A percentile compares a stretch with the other conserved stretches of the same genome.
These are phyloP conservation scores for Alentia gelatinosa DNA, from an alignment of 2,888 invertebrate species.

Conservation along the genomic window DNA sequence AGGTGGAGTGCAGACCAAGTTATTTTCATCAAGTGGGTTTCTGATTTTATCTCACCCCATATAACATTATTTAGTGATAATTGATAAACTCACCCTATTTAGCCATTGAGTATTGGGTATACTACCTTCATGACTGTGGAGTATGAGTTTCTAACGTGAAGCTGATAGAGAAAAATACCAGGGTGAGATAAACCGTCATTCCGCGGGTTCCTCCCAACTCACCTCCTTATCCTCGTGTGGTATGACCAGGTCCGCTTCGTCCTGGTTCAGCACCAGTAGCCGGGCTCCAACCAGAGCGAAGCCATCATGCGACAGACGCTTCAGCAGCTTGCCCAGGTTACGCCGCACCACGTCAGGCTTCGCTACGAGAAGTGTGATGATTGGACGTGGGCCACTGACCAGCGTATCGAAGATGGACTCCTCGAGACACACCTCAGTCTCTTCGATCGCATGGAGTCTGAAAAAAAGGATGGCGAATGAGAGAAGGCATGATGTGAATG, in stretches of 20 bases:
- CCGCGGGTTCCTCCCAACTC: conserved; percentile 3
- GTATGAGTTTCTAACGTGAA: too few relatives aligned
- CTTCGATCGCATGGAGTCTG: neutral
- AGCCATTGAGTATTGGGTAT: too few relatives aligned
- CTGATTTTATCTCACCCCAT: too few relatives aligned
- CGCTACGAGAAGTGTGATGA: conserved; percentile 73
- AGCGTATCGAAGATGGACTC: conserved; percentile 74
- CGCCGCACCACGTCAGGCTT: conserved; percentile 73
- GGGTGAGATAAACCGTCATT: too few relatives aligned
- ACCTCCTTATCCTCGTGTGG: conserved; percentile 65
- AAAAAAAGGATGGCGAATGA: too few relatives aligned
- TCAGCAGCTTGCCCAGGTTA: conserved; percentile 73
- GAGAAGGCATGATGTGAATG: too few relatives aligned
- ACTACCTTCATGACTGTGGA: too few relatives aligned
- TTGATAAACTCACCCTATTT: too few relatives aligned
- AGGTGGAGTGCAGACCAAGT: too few relatives aligned
- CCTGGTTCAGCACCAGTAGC: conserved; percentile 65
- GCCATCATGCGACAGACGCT: conserved; percentile 72
- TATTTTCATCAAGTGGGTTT: too few relatives aligned
- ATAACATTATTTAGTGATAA: too few relatives aligned
- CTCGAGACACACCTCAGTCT: neutral
- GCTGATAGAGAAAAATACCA: too few relatives aligned
- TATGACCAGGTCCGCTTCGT: conserved; percentile 65
- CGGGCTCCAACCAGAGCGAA: conserved; percentile 73
- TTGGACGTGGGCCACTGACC: conserved; percentile 70